phyloP scores from a whole-genome alignment of 2,113 vertebrate species.

The Dromaius novaehollandiae region DNA sequence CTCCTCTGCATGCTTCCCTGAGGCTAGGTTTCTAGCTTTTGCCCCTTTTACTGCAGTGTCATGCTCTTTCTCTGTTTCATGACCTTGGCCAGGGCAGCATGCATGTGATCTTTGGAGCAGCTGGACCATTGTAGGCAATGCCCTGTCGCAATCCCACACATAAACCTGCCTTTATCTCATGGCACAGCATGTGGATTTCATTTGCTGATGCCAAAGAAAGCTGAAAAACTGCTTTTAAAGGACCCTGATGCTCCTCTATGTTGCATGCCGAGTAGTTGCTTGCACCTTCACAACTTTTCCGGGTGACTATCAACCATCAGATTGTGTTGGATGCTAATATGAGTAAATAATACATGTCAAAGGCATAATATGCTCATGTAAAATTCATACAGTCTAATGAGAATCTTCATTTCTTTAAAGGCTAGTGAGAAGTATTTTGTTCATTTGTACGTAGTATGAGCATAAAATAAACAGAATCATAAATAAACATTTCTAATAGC shows the following conservation, averaged over 20 bases:
- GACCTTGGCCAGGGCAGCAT: not conserved
- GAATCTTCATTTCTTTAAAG: not conserved
- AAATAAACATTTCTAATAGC: conserved; percentile 1
- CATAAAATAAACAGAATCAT: not conserved
- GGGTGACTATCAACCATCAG: not conserved
- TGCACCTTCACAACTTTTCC: not conserved
- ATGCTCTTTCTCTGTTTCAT: not conserved
- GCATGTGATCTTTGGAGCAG: not conserved
- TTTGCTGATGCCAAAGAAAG: not conserved
- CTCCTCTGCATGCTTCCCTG: not conserved
- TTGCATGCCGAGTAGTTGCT: not conserved
- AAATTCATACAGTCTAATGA: not conserved
- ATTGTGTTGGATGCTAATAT: not conserved
- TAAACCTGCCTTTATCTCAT: not conserved
- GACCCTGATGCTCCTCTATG: not conserved
- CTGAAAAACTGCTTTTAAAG: not conserved
- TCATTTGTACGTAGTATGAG: not conserved
- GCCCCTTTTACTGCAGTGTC: not conserved
- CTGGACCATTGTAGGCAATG: not conserved
- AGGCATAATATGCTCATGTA: not conserved
- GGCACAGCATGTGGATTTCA: not conserved
- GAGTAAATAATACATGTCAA: not conserved
- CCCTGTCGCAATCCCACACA: not conserved
- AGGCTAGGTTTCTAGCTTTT: not conserved
- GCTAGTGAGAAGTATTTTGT: not conserved